Base-by-base conservation (phyloP, 1,140 invertebrate genomes). In the Musca vetustissima region DNA sequence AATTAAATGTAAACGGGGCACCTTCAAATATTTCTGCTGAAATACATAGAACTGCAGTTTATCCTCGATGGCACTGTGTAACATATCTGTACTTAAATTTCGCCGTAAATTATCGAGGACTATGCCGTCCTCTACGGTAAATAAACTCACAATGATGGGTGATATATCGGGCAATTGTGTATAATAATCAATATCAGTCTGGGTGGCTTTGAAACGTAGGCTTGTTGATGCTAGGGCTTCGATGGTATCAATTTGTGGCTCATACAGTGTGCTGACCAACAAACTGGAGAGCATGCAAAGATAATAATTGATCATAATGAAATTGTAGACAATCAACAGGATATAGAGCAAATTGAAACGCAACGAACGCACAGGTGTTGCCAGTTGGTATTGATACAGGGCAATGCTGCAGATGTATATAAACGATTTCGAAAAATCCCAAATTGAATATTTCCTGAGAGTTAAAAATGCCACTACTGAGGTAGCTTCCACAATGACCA, bases 11-110 rank as follows among this genome's bases (percentile, higher is more conserved):
- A 68, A 14, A 8, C 32, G 15, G 0, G 66, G 66, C 25, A 48
- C 57, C 13, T 57, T 55, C 11, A 68, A 17, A 49, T 24, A 59
- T 9, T 68, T 68, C 11, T 68, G 66, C 24, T 68, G 66, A 14
- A 25, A 25, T 36, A 68, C 7, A 28, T 47, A 68, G 36, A 61
- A 68, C 0, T 17, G 9, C 0, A 61, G n/a, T 61, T 68, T 68
- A 48, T 68, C 66, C 22, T 47, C 53, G 13, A 61, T 47, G 19
- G 3, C 52, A 1, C 43, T 13, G 24, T 47, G 55, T 11, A 68
- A 25, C 13, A 25, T 59, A 14, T 53, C 47, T 17, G 53, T 57
- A 22, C 57, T 68, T 4, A 68, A n/a, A 25, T 47, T 25, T 1
- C 66, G 66, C 4, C 28, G n/a, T 25, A 32, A 43, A 43, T 48